A percentile compares a stretch with the other conserved stretches of the same genome.
Evolutionary conservation across 1,140 invertebrate species (phyloP).

Genomic region (Cephus cinctus): DNA sequence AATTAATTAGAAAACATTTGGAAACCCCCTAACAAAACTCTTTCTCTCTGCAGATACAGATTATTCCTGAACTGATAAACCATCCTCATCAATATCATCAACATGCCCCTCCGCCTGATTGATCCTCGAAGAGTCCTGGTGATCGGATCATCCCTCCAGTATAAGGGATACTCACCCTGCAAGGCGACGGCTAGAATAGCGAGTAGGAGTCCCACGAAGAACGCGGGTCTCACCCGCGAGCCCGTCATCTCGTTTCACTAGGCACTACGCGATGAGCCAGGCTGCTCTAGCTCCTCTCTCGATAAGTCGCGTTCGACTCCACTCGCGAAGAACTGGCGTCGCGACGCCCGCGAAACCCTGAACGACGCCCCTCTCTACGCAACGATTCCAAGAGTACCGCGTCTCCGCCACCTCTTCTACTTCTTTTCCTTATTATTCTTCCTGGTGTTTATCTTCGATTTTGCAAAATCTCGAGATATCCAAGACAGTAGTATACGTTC

Average conservation of each 20-base stretch:
- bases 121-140: too few relatives aligned
- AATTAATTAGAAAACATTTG: too few relatives aligned
- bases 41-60: too few relatives aligned
- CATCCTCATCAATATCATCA: too few relatives aligned
- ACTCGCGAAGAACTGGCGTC: conserved; percentile 49
- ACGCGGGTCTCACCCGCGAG: conserved; percentile 49
- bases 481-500: too few relatives aligned
- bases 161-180: conserved; percentile 49
- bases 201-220: conserved; percentile 47
- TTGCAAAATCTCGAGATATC: too few relatives aligned
- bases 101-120: too few relatives aligned
- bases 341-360: conserved; percentile 37
- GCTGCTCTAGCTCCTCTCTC: conserved; percentile 43
- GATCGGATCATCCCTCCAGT: too few relatives aligned
- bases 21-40: too few relatives aligned
- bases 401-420: conserved; percentile 25
- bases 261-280: conserved; percentile 49
- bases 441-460: too few relatives aligned
- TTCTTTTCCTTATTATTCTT: conserved; percentile 10
- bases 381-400: conserved; percentile 21
- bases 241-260: conserved; percentile 52
- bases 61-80: too few relatives aligned
- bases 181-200: conserved; percentile 47
- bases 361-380: conserved; percentile 8
- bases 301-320: conserved; percentile 44